phyloP scores from a whole-genome alignment of 1,140 invertebrate genomes.

The Drosophila nasuta region DNA sequence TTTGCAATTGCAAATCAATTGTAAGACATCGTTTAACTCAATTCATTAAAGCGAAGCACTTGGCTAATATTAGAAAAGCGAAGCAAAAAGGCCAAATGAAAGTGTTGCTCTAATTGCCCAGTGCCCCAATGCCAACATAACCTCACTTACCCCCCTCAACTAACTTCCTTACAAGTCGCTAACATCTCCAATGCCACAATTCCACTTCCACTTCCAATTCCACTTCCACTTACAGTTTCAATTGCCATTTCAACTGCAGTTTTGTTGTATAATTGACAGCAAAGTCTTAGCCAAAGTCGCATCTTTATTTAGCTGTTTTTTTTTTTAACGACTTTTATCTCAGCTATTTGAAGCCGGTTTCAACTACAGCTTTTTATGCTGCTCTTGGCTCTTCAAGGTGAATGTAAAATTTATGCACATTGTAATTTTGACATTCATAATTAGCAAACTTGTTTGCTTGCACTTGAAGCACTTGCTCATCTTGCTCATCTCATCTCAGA shows the following conservation, averaged over 20 bases:
- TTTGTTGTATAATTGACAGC: constrained; percentile 49
- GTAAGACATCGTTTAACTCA: constrained; percentile 2
- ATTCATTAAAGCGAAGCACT: neutral
- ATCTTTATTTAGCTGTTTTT: constrained; percentile 19
- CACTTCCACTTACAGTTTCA: constrained; percentile 13
- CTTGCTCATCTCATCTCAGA: neutral
- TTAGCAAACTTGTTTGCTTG: constrained; percentile 68
- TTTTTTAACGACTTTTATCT: constrained; percentile 5
- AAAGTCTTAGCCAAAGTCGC: constrained; percentile 31
- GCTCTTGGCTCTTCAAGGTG: constrained; percentile 40
- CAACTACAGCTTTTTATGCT: neutral
- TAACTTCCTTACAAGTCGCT: constrained; percentile 15
- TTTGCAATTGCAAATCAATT: constrained; percentile 37
- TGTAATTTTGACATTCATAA: constrained; percentile 58
- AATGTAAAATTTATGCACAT: constrained; percentile 26
- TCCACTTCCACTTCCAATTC: constrained; percentile 18
- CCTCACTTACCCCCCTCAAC: neutral
- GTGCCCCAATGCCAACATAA: neutral
- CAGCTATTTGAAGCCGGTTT: constrained; percentile 40
- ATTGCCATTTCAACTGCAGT: constrained; percentile 5
- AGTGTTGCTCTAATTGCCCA: constrained; percentile 32
- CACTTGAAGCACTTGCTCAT: constrained; percentile 43
- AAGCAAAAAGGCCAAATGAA: constrained; percentile 36
- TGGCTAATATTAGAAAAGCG: neutral
- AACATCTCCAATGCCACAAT: neutral